phyloP scores from a whole-genome alignment of 2,113 vertebrate genomes.

The Marmota flaviventris region DNA sequence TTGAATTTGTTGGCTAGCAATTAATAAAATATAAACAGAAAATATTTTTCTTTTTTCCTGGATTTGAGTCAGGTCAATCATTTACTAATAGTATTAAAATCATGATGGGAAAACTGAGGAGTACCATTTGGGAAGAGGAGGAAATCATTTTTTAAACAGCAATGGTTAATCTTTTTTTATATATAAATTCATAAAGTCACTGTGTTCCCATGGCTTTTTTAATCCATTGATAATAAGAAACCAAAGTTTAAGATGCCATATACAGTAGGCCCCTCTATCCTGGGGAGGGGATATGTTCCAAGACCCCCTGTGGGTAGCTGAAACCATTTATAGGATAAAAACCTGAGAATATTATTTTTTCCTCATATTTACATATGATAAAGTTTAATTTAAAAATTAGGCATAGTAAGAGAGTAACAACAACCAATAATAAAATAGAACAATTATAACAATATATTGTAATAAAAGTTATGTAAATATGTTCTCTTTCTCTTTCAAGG shows the following conservation, averaged over 20 bases:
- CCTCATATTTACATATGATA: neutral
- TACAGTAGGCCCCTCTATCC: neutral
- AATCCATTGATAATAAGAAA: neutral
- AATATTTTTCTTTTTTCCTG: slow-evolving; percentile 35
- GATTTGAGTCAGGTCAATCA: neutral
- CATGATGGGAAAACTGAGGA: neutral
- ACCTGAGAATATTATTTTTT: neutral
- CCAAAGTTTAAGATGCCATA: neutral
- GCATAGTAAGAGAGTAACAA: neutral
- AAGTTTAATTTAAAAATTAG: neutral
- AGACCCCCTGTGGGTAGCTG: neutral
- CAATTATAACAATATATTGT: neutral
- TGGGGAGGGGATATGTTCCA: neutral
- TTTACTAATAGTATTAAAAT: slow-evolving; percentile 45
- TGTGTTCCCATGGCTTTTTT: neutral
- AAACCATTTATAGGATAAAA: neutral
- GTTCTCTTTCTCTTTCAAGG: neutral
- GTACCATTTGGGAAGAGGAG: neutral
- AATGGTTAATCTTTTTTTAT: neutral
- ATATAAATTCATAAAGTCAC: neutral
- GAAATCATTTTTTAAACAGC: neutral
- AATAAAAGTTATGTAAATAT: neutral
- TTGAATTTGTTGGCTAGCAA: neutral
- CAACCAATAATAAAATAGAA: neutral
- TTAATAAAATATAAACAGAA: neutral